phyloP scores from a whole-genome alignment of 2,797 vertebrate species.

The Gobio occitaniae region DNA sequence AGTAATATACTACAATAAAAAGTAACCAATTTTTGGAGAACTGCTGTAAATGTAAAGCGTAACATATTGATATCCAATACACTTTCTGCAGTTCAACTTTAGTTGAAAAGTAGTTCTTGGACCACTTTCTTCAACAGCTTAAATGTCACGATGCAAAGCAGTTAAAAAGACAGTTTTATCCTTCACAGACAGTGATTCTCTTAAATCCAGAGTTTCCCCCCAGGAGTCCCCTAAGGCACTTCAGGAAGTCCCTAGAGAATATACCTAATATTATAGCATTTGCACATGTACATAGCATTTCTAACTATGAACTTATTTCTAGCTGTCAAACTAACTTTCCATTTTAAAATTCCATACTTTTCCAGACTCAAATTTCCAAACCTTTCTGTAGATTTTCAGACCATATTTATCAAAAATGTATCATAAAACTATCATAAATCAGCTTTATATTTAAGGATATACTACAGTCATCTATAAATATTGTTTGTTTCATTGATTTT shows the following conservation, averaged over 20 bases:
- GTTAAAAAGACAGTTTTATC: slow-evolving; percentile 11
- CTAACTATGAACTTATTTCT: neutral
- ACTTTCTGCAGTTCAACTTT: slow-evolving; percentile 22
- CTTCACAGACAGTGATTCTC: slow-evolving; percentile 10
- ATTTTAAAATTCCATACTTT: too few species aligned
- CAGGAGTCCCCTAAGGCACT: slow-evolving; percentile 12
- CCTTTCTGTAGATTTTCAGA: neutral
- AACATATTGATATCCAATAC: slow-evolving; percentile 43
- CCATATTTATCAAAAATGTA: too few species aligned
- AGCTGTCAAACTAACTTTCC: neutral
- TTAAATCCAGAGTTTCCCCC: slow-evolving; percentile 16
- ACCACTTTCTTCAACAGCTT: slow-evolving; percentile 30
- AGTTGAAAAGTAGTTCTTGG: slow-evolving; percentile 9
- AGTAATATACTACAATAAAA: slow-evolving; percentile 32
- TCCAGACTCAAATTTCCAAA: neutral
- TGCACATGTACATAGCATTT: neutral
- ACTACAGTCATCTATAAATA: too few species aligned
- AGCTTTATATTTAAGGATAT: neutral
- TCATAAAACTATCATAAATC: neutral
- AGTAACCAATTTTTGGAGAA: neutral
- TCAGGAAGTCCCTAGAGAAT: slow-evolving; percentile 10
- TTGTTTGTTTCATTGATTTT: too few species aligned
- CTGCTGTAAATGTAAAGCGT: slow-evolving; percentile 32
- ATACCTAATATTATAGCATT: slow-evolving; percentile 1
- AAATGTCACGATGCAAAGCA: slow-evolving; percentile 32